Base-by-base conservation (phyloP, 2,797 vertebrate species). In the Sandelia bainsii region DNA sequence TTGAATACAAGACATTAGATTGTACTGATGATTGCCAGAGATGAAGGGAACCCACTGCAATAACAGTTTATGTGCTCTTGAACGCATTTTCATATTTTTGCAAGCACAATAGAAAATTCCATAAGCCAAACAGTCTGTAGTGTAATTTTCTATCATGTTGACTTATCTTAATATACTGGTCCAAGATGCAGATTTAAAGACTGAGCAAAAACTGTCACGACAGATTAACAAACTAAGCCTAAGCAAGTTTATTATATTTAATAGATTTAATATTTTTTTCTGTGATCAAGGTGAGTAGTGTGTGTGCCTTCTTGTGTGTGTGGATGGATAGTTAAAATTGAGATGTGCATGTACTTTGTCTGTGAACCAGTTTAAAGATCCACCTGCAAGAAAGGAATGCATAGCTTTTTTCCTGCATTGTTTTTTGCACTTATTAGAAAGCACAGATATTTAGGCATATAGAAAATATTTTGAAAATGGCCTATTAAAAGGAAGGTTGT, bases 201-300 rank as follows among this genome's bases (percentile, higher is more conserved):
- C 16, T 45, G 42, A 46, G 19, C 6, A 46, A 46, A n/a, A n/a
- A 1, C 3, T n/a, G 2, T 7, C 9, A n/a, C 8, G 1, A 22
- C 9, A 48, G n/a, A n/a, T n/a, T 9, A 61, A 66, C 5, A 6
- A 62, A 40, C 23, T 62, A 17, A 72, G 42, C 46, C 32, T 27
- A 59, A 71, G 60, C 51, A 78, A 56, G 17, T 56, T 56, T 29
- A 3, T 71, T 46, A 25, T 69, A 52, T 57, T 75, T 10, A 82
- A 70, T 75, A 65, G 63, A 74, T 79, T 51, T 32, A 37, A 39
- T 22, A 6, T 34, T 42, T 82, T 60, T 75, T 58, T 74, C 54
- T 70, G 61, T 73, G 29, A 66, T 69, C 45, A 61, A 89, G 90
- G 90, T 88, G 60, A 88, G 89, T 90, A 67, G 40, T 49, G 29